Percentiles rank a stretch among this genome's conserved stretches.
phyloP scores from a whole-genome alignment of 2,888 invertebrate species.

The Timema cristinae region DNA sequence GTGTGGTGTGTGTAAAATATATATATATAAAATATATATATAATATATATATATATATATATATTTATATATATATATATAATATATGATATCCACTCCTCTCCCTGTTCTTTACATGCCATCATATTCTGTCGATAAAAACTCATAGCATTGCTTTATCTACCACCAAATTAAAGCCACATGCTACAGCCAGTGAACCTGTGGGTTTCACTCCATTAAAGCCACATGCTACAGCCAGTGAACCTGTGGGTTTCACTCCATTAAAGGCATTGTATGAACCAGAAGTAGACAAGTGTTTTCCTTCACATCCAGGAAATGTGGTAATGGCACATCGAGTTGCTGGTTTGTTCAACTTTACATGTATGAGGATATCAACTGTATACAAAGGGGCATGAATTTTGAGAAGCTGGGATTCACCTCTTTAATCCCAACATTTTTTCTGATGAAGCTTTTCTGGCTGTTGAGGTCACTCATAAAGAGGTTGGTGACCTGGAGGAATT shows the following conservation, averaged over 20 bases:
- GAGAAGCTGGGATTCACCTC: constrained; percentile 8
- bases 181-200: constrained; percentile 30
- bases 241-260: constrained; percentile 19
- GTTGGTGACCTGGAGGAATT: too few species aligned
- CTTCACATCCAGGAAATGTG: constrained; percentile 9
- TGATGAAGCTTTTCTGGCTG: constrained; percentile 3
- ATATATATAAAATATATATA: too few species aligned
- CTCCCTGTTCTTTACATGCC: constrained; percentile 27
- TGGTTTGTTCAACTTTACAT: constrained; percentile 1
- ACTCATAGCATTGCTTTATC: constrained; percentile 25
- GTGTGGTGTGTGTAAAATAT: too few species aligned
- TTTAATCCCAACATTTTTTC: constrained; percentile 12
- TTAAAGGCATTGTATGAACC: not conserved
- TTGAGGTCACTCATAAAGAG: not conserved
- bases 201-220: constrained; percentile 22
- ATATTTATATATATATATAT: too few species aligned
- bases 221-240: constrained; percentile 30
- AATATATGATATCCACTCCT: constrained; percentile 30
- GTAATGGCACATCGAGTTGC: not conserved
- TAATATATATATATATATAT: too few species aligned
- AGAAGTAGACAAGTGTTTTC: constrained; percentile 15
- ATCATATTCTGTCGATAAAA: constrained; percentile 29
- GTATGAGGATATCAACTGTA: not conserved
- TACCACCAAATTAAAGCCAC: constrained; percentile 31
- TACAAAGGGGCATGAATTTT: constrained; percentile 10